Conservation (phyloP, 2,888 invertebrate genomes). For the Crioceris asparagi region DNA sequence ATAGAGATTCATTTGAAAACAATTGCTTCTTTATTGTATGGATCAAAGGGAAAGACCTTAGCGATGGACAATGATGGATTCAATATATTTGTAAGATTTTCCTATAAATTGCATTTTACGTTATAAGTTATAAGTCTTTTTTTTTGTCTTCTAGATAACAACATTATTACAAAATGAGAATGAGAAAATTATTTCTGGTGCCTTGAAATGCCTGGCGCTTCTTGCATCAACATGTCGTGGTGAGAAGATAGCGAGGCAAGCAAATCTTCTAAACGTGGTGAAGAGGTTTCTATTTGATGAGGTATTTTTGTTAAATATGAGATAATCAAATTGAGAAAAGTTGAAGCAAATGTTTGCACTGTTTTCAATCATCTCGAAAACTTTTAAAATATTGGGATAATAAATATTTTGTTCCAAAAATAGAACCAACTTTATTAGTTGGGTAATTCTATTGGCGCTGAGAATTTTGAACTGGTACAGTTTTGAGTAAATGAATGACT, state of each 20-base stretch:
- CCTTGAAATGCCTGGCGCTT: conserved; percentile 30
- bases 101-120: background rate
- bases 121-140: too few relatives aligned
- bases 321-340: too few relatives aligned
- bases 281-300: conserved; percentile 29
- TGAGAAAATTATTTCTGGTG: conserved; percentile 24
- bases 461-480: too few relatives aligned
- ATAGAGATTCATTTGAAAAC: conserved; percentile 32
- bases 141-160: conserved; percentile 20
- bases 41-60: conserved; percentile 29
- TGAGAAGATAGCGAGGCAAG: conserved; percentile 32
- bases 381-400: too few relatives aligned
- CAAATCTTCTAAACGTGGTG: conserved; percentile 29
- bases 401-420: too few relatives aligned
- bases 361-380: too few relatives aligned
- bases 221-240: conserved; percentile 31
- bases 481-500: too few relatives aligned
- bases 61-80: conserved; percentile 34
- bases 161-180: conserved; percentile 27
- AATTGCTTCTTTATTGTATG: conserved; percentile 33
- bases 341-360: too few relatives aligned
- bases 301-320: too few relatives aligned
- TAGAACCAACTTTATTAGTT: too few relatives aligned
- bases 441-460: too few relatives aligned
- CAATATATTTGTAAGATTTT: conserved; percentile 27